Evolutionary conservation across 2,888 invertebrate species (phyloP), one percentile per base, ranked within the genome.

Genomic region (Nectonema munidae): DNA sequence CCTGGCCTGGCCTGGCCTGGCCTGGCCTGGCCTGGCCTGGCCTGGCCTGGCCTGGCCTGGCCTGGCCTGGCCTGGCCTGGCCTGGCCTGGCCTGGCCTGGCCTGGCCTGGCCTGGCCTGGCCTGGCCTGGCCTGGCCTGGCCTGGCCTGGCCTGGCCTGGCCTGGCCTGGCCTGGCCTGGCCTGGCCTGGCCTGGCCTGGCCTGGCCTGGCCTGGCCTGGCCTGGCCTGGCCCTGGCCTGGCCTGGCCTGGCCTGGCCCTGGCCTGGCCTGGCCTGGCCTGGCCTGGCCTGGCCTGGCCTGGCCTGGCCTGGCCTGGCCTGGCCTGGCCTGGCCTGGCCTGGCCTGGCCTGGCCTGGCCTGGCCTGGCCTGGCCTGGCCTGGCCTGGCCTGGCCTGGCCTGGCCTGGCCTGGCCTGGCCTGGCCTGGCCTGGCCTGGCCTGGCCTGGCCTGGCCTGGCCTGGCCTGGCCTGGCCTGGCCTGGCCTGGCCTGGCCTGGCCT

Each of bases 81-180:
- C 36, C 9, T 15, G 18, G 11, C 36, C n/a, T 9, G 18, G 25
- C 36, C 28, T 15, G 18, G 25, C 36, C 25, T 15, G 18, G n/a
- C n/a, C n/a, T n/a, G n/a, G n/a, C n/a, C n/a, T n/a, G n/a, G n/a
- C n/a, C n/a, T n/a, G n/a, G n/a, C n/a, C 30, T 36, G 36, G 18
- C 36, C 36, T 36, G 36, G 18, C 36, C 36, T 30, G 36, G 18
- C 29, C 39, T 9, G 5, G 39, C 42, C 36, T 36, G 19, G 18
- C 36, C 42, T 40, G 40, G n/a, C 13, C 41, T 17, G 5, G 39
- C 42, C 36, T 36, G 19, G n/a, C n/a, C n/a, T n/a, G n/a, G n/a
- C n/a, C n/a, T n/a, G n/a, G n/a, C n/a, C n/a, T n/a, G n/a, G 18
- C 36, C 36, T 36, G 36, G 18, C 36, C 36, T 36, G 36, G 18